Evolutionary conservation across 2,888 invertebrate genomes (phyloP), one percentile per base, ranked within the genome.

Genomic region (Lutraria lutraria): DNA sequence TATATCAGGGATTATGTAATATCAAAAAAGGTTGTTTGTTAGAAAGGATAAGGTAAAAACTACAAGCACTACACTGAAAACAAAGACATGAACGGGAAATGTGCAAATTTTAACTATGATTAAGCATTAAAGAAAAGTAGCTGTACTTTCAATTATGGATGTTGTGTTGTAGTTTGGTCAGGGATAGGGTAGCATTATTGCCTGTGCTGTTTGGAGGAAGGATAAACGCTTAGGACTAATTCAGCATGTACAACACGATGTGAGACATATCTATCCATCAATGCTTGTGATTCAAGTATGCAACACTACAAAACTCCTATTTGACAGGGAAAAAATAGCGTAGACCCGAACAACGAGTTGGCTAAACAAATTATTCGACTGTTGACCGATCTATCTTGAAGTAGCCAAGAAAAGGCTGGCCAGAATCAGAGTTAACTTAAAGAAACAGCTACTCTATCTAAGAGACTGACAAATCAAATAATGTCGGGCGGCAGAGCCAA

Each of bases 401-500:
- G 76, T 76, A 76, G 76, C 76, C 34, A 34, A 31, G 31, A 31
- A 76, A 76, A 81, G 12, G 25, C 81, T 81, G 54, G 53, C 81
- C 0, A 53, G 52, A 3, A 81, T 53, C 81, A 53, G 1, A 53
- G 19, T n/a, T 81, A 81, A 81, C 54, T 34, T n/a, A 53, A 19
- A 53, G 21, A 25, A 52, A 81, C 81, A 25, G 8, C 31, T 21
- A 3, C 12, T 54, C 21, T 52, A 81, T 10, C 21, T 76, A 34
- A 76, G 34, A 34, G 21, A 29, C 25, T 76, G 54, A 53, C 85
- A 76, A 79, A 85, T 79, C 53, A 54, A 79, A 85, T 76, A 15
- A 76, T 25, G 19, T 21, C 31, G 56, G 60, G 19, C 85, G 79
- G 25, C 34, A 31, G 52, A 79, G 56, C 83, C 83, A 83, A 83